Evolutionary conservation across 2,888 invertebrate species (phyloP), one percentile per base, ranked within the genome.

Genomic region (Gisinianus flammeolus): DNA sequence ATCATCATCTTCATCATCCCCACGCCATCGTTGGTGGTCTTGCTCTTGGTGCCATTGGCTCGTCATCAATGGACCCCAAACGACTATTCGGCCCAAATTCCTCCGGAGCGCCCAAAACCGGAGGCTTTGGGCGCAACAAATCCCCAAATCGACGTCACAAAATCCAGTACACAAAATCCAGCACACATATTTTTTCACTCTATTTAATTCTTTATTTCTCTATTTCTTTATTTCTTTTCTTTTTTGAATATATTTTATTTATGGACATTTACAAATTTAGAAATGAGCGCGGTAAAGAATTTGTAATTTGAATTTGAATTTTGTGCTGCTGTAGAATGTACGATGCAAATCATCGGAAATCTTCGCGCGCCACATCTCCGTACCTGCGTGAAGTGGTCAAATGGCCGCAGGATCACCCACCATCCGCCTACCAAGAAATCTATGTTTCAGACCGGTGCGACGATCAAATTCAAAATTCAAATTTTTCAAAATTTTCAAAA

Each of bases 341-440:
- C 22, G 22, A 24, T 58, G 58, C 24, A 2, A 19, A 22, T 24
- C 58, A 24, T 24, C 1, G 58, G 8, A 24, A n/a, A 26, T 28
- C 31, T 19, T 10, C 33, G 12, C 35, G 44, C 10, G 6, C 33
- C 10, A 44, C 24, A 0, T 33, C 33, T 6, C 69, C 69, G 6
- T 69, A 69, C 69, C 35, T 33, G 8, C n/a, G 69, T 22, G 69
- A 35, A 69, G 31, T 35, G 33, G 35, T 69, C 1, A 35, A 69
- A 35, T n/a, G 16, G 35, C 19, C 26, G 16, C 10, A 31, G 26
- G n/a, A 8, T 1, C n/a, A n/a, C n/a, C 33, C n/a, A 12, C 33
- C 33, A 10, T n/a, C 8, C 10, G 16, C 19, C 44, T 67, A 67
- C 28, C 31, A 69, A 35, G 69, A 69, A 35, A 69, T 69, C 6